Evolutionary conservation across 1,140 invertebrate genomes (phyloP).

Genomic region (Apolygus lucorum): DNA sequence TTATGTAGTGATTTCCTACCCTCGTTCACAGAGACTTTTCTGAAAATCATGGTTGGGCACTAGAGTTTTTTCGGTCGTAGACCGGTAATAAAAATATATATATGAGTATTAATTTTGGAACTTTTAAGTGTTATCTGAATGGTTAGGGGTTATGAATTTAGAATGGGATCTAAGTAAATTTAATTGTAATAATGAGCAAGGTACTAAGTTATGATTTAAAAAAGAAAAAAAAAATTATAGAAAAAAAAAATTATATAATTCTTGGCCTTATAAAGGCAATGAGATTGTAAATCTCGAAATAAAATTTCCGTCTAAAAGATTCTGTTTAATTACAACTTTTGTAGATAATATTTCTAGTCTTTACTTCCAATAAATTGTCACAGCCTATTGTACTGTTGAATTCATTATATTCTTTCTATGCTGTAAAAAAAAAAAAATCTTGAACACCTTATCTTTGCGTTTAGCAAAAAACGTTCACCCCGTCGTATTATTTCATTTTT

Average conservation of each 20-base stretch:
- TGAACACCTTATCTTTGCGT: not conserved
- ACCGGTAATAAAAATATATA: not conserved
- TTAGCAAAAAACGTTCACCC: no score
- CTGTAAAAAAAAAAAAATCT: not conserved
- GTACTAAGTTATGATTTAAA: slow-evolving; percentile 16
- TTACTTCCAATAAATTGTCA: not conserved
- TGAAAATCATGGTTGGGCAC: not conserved
- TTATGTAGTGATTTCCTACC: no score
- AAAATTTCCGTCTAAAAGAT: slow-evolving; percentile 22
- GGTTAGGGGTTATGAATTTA: slow-evolving; percentile 19
- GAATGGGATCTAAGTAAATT: not conserved
- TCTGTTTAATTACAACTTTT: not conserved
- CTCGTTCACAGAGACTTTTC: not conserved
- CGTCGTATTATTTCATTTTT: no score
- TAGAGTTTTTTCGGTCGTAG: slow-evolving; percentile 11
- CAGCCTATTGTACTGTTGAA: not conserved
- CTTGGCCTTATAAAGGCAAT: slow-evolving; percentile 6
- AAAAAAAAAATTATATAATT: slow-evolving; percentile 17
- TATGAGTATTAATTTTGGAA: slow-evolving; percentile 15
- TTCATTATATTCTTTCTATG: slow-evolving; percentile 1
- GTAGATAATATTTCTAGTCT: slow-evolving; percentile 11
- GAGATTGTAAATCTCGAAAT: slow-evolving; percentile 24
- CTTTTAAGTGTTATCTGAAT: slow-evolving; percentile 20
- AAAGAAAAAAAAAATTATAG: not conserved
- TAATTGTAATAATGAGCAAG: not conserved